A percentile compares a stretch with the other conserved stretches of the same genome.
Evolutionary conservation across 2,113 vertebrate genomes (phyloP).

Genomic region (Dermatemys mawii): DNA sequence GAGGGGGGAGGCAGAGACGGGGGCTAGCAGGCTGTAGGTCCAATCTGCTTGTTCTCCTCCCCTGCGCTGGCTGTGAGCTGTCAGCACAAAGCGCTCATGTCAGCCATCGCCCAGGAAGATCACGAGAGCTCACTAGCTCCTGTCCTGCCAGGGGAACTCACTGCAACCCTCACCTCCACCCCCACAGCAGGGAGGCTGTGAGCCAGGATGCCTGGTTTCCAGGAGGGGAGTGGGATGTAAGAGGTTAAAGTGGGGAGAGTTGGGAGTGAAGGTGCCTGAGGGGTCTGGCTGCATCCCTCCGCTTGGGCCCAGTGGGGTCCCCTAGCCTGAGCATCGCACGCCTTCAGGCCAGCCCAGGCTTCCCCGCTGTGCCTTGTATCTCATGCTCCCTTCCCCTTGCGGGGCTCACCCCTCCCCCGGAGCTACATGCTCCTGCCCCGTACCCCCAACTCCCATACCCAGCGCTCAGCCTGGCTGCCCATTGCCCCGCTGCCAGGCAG

Average conservation of each 20-base stretch:
- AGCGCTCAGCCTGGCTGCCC: neutral
- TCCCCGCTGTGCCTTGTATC: neutral
- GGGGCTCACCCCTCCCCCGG: neutral
- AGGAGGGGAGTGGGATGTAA: neutral
- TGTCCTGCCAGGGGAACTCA: neutral
- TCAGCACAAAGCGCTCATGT: constrained; percentile 43
- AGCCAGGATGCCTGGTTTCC: neutral
- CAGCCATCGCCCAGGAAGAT: neutral
- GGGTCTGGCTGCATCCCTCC: too few relatives aligned
- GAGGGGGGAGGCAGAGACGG: too few relatives aligned
- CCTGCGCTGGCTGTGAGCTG: constrained; percentile 86
- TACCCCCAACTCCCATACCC: neutral
- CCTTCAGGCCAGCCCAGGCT: neutral
- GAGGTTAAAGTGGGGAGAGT: neutral
- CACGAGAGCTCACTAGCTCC: neutral
- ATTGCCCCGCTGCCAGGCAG: neutral
- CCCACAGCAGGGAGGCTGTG: constrained; percentile 38
- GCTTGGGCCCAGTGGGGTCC: too few relatives aligned
- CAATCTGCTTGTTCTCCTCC: constrained; percentile 83
- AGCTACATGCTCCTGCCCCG: neutral
- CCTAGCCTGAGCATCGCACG: neutral
- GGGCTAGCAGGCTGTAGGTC: constrained; percentile 31
- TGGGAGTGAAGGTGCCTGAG: too few relatives aligned
- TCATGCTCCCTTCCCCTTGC: neutral
- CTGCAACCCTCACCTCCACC: constrained; percentile 56